Evolutionary conservation across 2,797 vertebrate genomes (phyloP).

Genomic region (Mormyrops boulengeri): DNA sequence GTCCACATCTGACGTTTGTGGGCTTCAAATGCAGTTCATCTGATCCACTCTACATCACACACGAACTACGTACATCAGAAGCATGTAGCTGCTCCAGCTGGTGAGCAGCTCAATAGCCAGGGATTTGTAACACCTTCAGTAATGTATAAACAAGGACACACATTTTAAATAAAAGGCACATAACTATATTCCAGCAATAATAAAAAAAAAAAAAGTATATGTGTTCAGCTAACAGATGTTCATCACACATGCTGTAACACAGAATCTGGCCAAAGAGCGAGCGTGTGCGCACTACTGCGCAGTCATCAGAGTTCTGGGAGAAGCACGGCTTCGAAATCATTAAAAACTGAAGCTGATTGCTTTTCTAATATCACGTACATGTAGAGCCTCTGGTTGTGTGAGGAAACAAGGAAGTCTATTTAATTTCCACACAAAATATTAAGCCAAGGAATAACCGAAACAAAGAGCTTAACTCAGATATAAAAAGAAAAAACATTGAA

Average conservation of each 20-base stretch:
- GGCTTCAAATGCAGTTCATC: not conserved
- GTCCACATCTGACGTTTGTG: not conserved
- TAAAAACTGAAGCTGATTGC: not conserved
- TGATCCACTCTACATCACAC: not conserved
- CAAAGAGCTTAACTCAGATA: not conserved
- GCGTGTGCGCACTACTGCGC: not conserved
- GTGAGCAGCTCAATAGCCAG: not conserved
- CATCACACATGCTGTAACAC: not conserved
- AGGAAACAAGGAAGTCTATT: not conserved
- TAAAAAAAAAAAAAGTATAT: not conserved
- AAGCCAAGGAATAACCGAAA: not conserved
- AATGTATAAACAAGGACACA: not conserved
- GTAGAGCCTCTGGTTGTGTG: not conserved
- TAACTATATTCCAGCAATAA: not conserved
- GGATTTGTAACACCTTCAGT: not conserved
- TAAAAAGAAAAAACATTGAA: constrained; percentile 1
- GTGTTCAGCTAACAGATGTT: not conserved
- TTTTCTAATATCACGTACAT: not conserved
- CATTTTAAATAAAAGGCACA: not conserved
- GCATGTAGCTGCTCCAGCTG: not conserved
- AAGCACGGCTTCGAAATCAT: not conserved
- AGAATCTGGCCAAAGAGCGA: not conserved
- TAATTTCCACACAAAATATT: constrained; percentile 5
- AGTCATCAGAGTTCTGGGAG: not conserved
- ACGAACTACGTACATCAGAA: not conserved